Base-by-base conservation (phyloP, 2,888 invertebrate genomes). In the Scaeva pyrastri region DNA sequence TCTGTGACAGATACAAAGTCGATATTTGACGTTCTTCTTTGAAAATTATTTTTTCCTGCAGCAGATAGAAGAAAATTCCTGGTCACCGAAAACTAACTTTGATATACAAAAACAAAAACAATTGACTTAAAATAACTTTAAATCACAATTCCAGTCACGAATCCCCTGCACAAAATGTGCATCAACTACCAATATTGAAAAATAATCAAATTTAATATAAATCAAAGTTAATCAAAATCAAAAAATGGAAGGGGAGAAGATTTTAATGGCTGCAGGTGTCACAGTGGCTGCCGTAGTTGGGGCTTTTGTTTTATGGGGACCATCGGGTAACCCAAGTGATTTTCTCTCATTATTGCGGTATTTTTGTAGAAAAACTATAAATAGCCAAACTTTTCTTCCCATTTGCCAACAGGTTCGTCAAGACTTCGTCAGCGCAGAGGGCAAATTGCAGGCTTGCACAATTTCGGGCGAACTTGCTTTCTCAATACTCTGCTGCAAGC, bases 381-480 rank as follows among this genome's bases (percentile, higher is more conserved):
- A 81, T 71, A 88, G 64, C 70, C 60, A 52, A 55, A 70, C 7
- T 70, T 58, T 64, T 10, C 58, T 52, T 41, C 8, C 23, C 58
- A n/a, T 2, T 21, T 56, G 48, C 36, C 39, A 21, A 58, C 70
- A 90, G 89, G 89, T 88, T 90, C 91, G 19, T 91, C 95, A 6
- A 93, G 94, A 80, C 93, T 94, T 76, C 93, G 95, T 45, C 94
- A 95, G 90, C 93, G 95, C 39, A 93, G 95, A 89, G 97, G 97
- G 23, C 95, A 96, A 91, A 94, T 97, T 72, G 95, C 96, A 31
- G 98, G 98, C 10, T 94, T 98, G 45, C 96, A 96, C 88, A 98
- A 98, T 93, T 94, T 98, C 88, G 98, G 98, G 52, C 96, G 97
- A 89, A 98, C 98, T 0, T 98, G 98, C 92, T 98, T 98, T 91